Evolutionary conservation across 2,113 vertebrate genomes (phyloP).

Genomic region (Conger conger): DNA sequence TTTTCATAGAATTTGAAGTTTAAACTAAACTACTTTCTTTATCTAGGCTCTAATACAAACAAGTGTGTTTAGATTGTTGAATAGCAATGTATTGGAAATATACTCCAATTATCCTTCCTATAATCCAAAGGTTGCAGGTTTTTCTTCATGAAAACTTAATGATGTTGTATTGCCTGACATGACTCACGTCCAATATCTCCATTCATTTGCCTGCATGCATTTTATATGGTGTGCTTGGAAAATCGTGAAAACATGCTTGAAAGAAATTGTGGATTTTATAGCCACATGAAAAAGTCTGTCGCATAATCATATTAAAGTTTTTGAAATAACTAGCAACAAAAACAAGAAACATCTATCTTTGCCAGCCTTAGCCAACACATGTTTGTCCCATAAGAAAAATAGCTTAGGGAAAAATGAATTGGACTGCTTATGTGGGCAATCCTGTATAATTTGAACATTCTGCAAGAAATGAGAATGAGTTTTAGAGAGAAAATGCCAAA

Average conservation of each 20-base stretch:
- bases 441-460: neutral
- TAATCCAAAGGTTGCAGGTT: constrained; percentile 1
- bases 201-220: constrained; percentile 1
- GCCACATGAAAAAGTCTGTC: neutral
- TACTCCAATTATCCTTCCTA: constrained; percentile 16
- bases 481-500: neutral
- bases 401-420: neutral
- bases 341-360: neutral
- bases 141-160: neutral
- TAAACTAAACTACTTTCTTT: neutral
- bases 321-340: neutral
- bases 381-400: constrained; percentile 1
- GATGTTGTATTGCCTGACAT: constrained; percentile 22
- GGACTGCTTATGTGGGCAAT: neutral
- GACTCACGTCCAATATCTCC: constrained; percentile 16
- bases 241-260: constrained; percentile 4
- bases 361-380: neutral
- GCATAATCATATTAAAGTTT: constrained; percentile 1
- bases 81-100: neutral
- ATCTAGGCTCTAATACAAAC: neutral
- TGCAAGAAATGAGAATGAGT: neutral
- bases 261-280: constrained; percentile 20
- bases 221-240: constrained; percentile 29
- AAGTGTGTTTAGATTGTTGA: neutral
- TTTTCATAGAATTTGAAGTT: neutral